A percentile compares a stretch with the other conserved stretches of the same genome.
phyloP scores from a whole-genome alignment of 2,797 vertebrate genomes.

The Acanthis flammea region DNA sequence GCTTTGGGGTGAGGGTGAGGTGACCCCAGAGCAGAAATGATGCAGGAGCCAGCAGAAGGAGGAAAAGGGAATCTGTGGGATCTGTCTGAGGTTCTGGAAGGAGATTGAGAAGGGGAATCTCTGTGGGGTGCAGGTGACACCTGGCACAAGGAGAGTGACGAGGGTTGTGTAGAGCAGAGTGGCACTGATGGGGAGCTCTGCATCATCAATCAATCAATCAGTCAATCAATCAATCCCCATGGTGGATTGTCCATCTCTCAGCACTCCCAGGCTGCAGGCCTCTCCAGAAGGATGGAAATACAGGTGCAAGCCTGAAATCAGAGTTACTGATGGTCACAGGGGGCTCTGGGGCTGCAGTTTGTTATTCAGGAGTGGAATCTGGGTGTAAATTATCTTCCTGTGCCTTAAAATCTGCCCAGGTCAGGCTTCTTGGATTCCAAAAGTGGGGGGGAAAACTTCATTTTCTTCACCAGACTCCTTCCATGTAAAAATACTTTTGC shows the following conservation, averaged over 20 bases:
- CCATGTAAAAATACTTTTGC: rapidly evolving
- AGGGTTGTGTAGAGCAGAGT: neutral
- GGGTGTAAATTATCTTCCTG: neutral
- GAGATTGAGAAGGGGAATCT: neutral
- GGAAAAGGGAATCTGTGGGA: neutral
- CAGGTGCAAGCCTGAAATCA: neutral
- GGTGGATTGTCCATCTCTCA: neutral
- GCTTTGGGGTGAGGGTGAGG: neutral
- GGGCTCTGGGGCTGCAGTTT: neutral
- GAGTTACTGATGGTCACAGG: neutral
- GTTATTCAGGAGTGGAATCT: neutral
- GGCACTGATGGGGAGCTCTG: rapidly evolving
- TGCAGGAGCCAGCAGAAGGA: neutral
- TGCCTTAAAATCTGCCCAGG: neutral
- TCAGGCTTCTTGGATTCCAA: neutral
- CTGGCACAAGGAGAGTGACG: neutral
- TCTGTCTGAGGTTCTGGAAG: neutral
- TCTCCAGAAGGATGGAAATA: neutral
- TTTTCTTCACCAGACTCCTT: neutral
- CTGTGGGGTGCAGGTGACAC: neutral
- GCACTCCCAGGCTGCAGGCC: neutral
- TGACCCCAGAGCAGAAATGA: neutral
- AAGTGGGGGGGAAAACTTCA: rapidly evolving
- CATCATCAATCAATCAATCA: neutral
- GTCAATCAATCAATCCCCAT: neutral